These are phyloP conservation scores for Rhegmatorhina hoffmannsi DNA, from an alignment of 2,113 vertebrate genomes.

Conservation along the genomic window DNA sequence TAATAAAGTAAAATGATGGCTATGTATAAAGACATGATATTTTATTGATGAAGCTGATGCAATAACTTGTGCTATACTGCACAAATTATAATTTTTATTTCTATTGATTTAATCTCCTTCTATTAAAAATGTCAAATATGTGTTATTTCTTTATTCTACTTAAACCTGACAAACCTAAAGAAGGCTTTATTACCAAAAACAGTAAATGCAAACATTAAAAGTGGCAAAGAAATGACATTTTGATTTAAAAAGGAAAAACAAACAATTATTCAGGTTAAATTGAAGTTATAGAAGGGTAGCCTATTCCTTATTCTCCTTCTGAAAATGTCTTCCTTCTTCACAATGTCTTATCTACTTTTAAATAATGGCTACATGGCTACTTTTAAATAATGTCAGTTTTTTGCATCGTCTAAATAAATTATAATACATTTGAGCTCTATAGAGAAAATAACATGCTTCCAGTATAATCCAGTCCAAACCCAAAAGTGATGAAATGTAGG, in stretches of 20 bases:
- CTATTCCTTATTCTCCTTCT: neutral
- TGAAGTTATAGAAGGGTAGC: neutral
- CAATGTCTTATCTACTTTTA: neutral
- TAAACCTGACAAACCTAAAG: neutral
- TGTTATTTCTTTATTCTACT: neutral
- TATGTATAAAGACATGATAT: neutral
- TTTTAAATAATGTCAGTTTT: neutral
- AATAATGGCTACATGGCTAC: neutral
- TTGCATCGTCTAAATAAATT: neutral
- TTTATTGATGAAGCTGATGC: conserved; percentile 15
- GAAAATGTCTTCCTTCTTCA: too few relatives aligned
- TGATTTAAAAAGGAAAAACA: neutral
- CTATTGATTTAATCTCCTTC: neutral
- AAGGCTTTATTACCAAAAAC: neutral
- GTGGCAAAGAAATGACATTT: neutral
- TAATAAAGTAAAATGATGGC: conserved; percentile 42
- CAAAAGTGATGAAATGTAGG: neutral
- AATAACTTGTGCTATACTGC: conserved; percentile 8
- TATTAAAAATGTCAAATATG: neutral
- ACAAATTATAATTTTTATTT: conserved; percentile 33
- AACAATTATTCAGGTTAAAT: neutral
- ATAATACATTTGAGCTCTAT: neutral
- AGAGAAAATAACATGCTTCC: neutral
- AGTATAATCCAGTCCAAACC: neutral
- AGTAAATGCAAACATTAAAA: neutral